Percentiles rank a stretch among this genome's conserved stretches.
These are phyloP conservation scores for Nesidiocoris tenuis DNA, from an alignment of 2,888 invertebrate species.

Conservation along the genomic window DNA sequence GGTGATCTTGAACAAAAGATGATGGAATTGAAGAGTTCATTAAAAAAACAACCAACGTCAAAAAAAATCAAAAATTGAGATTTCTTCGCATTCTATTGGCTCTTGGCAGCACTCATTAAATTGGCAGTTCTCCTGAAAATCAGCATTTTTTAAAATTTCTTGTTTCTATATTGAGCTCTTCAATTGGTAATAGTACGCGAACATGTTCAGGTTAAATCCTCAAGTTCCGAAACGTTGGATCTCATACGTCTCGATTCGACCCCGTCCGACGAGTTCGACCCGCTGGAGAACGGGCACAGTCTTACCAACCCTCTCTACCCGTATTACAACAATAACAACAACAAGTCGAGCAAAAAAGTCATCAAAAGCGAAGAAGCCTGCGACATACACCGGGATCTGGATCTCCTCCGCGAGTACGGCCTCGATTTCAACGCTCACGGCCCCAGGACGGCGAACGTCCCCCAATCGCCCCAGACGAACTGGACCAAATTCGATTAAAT, in stretches of 20 bases:
- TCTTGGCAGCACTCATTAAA: too few relatives aligned
- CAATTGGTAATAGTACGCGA: too few relatives aligned
- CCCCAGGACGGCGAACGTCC: conserved; percentile 52
- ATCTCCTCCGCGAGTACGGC: conserved; percentile 71
- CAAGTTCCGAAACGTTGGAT: conserved; percentile 53
- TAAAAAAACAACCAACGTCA: too few relatives aligned
- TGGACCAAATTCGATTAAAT: conserved; percentile 63
- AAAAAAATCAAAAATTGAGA: too few relatives aligned
- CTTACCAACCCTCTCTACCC: conserved; percentile 59
- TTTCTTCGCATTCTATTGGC: too few relatives aligned
- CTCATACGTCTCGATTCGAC: conserved; percentile 67
- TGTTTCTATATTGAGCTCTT: too few relatives aligned
- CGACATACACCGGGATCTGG: conserved; percentile 59
- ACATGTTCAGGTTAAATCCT: conserved; percentile 45
- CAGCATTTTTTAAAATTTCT: not conserved
- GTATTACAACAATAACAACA: conserved; percentile 53
- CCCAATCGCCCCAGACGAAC: conserved; percentile 57
- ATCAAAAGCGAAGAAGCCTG: conserved; percentile 17
- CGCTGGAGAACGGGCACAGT: conserved; percentile 57
- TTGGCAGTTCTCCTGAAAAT: not conserved
- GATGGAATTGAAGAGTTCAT: too few relatives aligned
- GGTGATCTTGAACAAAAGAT: too few relatives aligned
- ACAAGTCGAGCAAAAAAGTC: conserved; percentile 3
- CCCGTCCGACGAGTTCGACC: conserved; percentile 69
- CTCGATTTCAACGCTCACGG: conserved; percentile 61